A percentile compares a stretch with the other conserved stretches of the same genome.
Evolutionary conservation across 2,113 vertebrate species (phyloP).

Genomic region (Promerops cafer): DNA sequence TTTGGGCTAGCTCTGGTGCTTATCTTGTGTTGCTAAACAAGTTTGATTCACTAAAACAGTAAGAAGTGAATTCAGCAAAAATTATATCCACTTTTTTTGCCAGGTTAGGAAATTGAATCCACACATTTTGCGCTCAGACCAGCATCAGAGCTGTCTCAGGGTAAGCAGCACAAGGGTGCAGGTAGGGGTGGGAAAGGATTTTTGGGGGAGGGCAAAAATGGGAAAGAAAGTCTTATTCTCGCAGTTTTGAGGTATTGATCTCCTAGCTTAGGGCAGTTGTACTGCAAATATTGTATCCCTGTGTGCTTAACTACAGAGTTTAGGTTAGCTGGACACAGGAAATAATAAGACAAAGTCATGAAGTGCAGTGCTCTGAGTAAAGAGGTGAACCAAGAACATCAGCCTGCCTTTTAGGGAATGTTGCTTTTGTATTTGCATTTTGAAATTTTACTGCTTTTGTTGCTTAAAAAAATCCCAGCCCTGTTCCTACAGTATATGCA

Average conservation of each 20-base stretch:
- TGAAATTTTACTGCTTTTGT: not conserved
- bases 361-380: not conserved
- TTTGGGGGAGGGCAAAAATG: not conserved
- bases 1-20: constrained; percentile 53
- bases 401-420: not conserved
- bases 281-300: not conserved
- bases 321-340: not conserved
- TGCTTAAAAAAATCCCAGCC: not conserved
- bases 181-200: not conserved
- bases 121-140: constrained; percentile 18
- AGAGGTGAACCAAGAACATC: not conserved
- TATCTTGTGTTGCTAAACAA: constrained; percentile 16
- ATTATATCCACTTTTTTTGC: constrained; percentile 7
- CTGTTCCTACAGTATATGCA: not conserved
- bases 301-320: not conserved
- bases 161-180: constrained; percentile 6
- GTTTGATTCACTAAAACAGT: not conserved
- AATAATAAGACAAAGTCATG: not conserved
- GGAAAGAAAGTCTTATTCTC: not conserved
- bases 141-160: constrained; percentile 43
- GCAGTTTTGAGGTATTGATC: not conserved
- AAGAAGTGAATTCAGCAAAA: constrained; percentile 6
- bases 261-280: not conserved
- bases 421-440: not conserved
- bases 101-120: constrained; percentile 40